These are phyloP conservation scores for Corythoichthys haematopterus DNA, from an alignment of 2,113 vertebrate species.

Conservation along the genomic window DNA sequence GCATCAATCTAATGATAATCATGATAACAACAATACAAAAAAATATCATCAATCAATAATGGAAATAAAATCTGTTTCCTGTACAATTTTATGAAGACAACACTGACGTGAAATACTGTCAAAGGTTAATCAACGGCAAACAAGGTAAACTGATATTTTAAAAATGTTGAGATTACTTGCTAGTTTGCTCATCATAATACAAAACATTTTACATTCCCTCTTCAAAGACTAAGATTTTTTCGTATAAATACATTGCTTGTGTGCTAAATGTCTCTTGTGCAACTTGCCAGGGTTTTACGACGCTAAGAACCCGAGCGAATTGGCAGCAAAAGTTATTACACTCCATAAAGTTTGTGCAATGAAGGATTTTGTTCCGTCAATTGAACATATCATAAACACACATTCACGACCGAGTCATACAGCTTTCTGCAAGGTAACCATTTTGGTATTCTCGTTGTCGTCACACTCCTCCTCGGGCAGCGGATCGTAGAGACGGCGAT, in stretches of 20 bases:
- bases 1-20: not conserved
- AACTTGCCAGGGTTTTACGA: not conserved
- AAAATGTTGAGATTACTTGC: not conserved
- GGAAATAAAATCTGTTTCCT: slow-evolving; percentile 2
- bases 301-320: not conserved
- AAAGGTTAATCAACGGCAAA: not conserved
- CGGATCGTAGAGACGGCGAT: slow-evolving; percentile 72
- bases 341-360: not conserved
- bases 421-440: slow-evolving; percentile 27
- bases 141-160: not conserved
- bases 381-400: slow-evolving; percentile 5
- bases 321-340: not conserved
- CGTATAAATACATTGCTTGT: not conserved
- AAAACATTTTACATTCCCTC: not conserved
- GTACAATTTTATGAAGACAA: not conserved
- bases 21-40: not conserved
- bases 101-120: not conserved
- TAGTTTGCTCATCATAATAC: not conserved
- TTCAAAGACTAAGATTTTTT: not conserved
- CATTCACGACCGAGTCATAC: slow-evolving; percentile 26
- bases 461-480: slow-evolving; percentile 51
- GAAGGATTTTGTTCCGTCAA: not conserved
- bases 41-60: not conserved
- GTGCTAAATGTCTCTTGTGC: not conserved
- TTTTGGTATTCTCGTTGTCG: slow-evolving; percentile 47